Base-by-base conservation (phyloP, 2,113 vertebrate genomes). In the Sialia sialis region DNA sequence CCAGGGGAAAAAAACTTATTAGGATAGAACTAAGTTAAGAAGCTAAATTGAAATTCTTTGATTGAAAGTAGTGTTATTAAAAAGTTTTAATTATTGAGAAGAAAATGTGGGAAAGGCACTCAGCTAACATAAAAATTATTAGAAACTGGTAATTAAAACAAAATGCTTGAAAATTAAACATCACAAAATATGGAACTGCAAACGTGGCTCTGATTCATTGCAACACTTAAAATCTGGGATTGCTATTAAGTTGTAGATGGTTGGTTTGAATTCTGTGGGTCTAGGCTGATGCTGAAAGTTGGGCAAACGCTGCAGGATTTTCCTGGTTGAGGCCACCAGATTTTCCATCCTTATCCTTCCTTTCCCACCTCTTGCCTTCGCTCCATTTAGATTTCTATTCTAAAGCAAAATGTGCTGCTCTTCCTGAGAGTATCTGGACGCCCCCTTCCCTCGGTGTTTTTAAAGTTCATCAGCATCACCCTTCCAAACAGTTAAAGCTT, bases 61-160 rank as follows among this genome's bases (percentile, higher is more conserved):
- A 97, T 93, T 97, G 94, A 96, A 97, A 96, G 91, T 96, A 90
- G 81, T 59, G 76, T 96, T 97, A 96, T 97, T 97, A 93, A 93
- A 94, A 96, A 94, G 91, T 96, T 97, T 97, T 97, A 97, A 97
- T 97, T 97, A 97, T 93, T 93, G 95, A 94, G 95, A 95, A 86
- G 73, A 89, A 93, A 95, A 78, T 89, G 89, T 74, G 78, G 76
- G 69, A 92, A 96, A 94, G 94, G n/a, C 93, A 97, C 94, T 95
- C 95, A 93, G 86, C 94, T 95, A 96, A 93, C 96, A 97, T 96
- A 93, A 97, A 96, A 97, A 95, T 96, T 93, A 96, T 96, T 90
- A 91, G 93, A 92, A 96, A 92, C 91, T 89, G 77, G 80, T 93
- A 95, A 96, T 97, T 95, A 97, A 96, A 96, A 96, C 76, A 93